Evolutionary conservation across 2,113 vertebrate genomes (phyloP).

Genomic region (Australoheros scitulus): DNA sequence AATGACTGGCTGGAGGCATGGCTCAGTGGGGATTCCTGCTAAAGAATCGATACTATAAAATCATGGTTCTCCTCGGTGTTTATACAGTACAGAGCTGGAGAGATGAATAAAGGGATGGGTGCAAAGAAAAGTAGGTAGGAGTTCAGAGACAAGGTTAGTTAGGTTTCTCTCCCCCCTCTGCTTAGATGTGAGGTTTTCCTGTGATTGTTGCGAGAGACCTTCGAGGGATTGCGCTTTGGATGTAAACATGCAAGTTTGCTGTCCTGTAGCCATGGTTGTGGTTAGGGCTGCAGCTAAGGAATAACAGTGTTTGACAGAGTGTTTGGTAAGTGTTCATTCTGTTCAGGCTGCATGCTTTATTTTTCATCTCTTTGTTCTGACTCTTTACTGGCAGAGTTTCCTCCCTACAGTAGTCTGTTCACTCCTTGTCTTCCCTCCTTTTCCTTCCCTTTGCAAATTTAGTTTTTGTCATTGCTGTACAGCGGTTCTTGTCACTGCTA

Average conservation of each 20-base stretch:
- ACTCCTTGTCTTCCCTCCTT: not conserved
- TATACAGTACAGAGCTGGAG: constrained; percentile 13
- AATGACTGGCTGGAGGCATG: constrained; percentile 43
- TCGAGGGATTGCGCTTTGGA: constrained; percentile 57
- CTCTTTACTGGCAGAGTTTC: not conserved
- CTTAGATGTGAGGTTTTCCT: constrained; percentile 66
- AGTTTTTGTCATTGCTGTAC: not conserved
- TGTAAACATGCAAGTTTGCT: constrained; percentile 60
- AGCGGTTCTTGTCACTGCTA: constrained; percentile 10
- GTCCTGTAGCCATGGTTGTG: constrained; percentile 20
- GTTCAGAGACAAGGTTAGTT: constrained; percentile 42
- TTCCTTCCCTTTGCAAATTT: constrained; percentile 29
- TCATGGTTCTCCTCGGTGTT: constrained; percentile 40
- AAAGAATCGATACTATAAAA: constrained; percentile 50
- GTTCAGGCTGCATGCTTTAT: constrained; percentile 5
- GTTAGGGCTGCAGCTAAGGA: constrained; percentile 34
- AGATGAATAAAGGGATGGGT: constrained; percentile 46
- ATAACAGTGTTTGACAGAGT: constrained; percentile 34
- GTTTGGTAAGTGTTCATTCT: constrained; percentile 63
- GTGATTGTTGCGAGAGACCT: constrained; percentile 65
- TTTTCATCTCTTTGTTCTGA: not conserved
- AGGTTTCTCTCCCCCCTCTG: not conserved
- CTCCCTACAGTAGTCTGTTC: not conserved
- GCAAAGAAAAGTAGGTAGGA: constrained; percentile 42
- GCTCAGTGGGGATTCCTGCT: constrained; percentile 36